Conservation (phyloP, 2,113 vertebrate species). For the Lophura nycthemera region DNA sequence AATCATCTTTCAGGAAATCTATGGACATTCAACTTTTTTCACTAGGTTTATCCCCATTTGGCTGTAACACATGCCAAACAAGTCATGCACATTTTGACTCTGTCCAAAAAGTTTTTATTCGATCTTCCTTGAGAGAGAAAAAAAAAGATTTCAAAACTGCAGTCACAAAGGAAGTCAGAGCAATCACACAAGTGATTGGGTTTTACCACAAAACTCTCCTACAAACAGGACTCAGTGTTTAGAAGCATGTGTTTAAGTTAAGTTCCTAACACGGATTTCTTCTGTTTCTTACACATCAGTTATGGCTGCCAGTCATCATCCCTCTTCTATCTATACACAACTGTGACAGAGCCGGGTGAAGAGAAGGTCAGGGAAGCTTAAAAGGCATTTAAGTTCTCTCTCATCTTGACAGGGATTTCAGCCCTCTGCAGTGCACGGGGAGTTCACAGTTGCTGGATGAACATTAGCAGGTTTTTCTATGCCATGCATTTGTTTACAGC, state of each 20-base stretch:
- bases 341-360: neutral
- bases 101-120: neutral
- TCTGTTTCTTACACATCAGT: neutral
- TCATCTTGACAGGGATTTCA: slow-evolving; percentile 7
- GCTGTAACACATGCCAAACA: neutral
- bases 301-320: neutral
- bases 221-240: neutral
- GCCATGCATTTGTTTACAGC: neutral
- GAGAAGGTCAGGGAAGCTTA: slow-evolving; percentile 24
- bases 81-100: neutral
- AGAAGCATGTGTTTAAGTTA: neutral
- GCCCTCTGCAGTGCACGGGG: neutral
- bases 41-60: neutral
- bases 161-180: neutral
- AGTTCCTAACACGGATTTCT: neutral
- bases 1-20: slow-evolving; percentile 25
- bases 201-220: neutral
- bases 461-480: neutral
- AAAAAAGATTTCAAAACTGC: neutral
- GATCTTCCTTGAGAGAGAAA: neutral
- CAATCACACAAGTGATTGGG: neutral
- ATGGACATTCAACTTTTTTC: neutral
- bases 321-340: neutral
- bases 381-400: neutral
- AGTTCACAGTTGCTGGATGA: neutral